Conservation (phyloP, 2,797 vertebrate species). For the Anguilla pacifica region DNA sequence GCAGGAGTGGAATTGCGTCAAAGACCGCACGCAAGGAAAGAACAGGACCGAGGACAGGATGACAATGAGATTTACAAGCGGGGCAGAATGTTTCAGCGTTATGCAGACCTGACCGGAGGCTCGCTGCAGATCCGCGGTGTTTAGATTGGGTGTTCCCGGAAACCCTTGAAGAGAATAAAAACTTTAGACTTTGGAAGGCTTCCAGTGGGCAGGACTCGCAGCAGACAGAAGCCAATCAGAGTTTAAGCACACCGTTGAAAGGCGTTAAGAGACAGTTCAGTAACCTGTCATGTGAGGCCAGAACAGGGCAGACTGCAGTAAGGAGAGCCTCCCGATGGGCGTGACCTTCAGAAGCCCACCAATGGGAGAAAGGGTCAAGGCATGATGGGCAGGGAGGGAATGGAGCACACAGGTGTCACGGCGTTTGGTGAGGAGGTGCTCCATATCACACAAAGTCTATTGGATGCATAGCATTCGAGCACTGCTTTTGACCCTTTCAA, state of each 20-base stretch:
- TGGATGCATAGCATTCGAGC: not conserved
- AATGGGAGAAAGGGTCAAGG: not conserved
- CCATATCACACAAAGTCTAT: not conserved
- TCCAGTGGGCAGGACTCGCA: too few species aligned
- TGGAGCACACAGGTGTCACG: not conserved
- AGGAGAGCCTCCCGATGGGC: not conserved
- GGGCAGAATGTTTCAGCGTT: not conserved
- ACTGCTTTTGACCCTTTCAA: not conserved
- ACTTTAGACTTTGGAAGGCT: not conserved
- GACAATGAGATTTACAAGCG: not conserved
- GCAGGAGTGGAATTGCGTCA: slow-evolving; percentile 11
- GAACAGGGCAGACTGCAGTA: not conserved
- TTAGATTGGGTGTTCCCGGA: not conserved
- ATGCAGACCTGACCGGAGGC: not conserved
- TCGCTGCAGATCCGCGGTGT: not conserved
- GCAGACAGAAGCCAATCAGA: too few species aligned
- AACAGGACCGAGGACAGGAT: not conserved
- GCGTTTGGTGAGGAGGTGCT: not conserved
- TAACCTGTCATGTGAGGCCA: not conserved
- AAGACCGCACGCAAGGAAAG: slow-evolving; percentile 12
- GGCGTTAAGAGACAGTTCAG: not conserved
- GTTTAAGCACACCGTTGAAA: too few species aligned
- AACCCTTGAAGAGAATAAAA: not conserved
- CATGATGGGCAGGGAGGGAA: not conserved
- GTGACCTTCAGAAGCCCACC: not conserved